Evolutionary conservation across 1,140 invertebrate species (phyloP).

Genomic region (Pygmarrhopalites habei): DNA sequence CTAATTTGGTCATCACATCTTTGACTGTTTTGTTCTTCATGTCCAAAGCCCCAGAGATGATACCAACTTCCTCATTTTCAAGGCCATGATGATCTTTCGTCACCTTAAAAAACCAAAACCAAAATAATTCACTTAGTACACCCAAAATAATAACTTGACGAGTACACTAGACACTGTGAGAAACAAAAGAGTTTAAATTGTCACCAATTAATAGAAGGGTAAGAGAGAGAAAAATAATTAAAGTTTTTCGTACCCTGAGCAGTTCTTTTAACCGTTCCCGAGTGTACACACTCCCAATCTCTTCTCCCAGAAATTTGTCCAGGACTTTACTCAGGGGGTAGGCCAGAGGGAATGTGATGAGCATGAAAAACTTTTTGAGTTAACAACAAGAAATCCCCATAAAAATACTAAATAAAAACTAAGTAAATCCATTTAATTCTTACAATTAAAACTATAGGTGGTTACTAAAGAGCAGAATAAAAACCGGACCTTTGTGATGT

Average conservation of each 20-base stretch:
- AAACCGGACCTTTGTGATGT: constrained; percentile 55
- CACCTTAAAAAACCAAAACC: constrained; percentile 17
- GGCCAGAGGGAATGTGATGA: constrained; percentile 55
- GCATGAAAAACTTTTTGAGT: constrained; percentile 58
- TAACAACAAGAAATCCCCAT: too few relatives aligned
- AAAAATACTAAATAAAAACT: background rate
- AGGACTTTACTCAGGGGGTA: constrained; percentile 57
- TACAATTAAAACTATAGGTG: background rate
- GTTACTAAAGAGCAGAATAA: too few relatives aligned
- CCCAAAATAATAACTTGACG: background rate
- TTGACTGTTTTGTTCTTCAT: constrained; percentile 50
- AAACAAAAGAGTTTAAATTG: too few relatives aligned
- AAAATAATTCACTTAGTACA: background rate
- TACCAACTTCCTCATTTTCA: constrained; percentile 52
- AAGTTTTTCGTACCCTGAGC: constrained; percentile 42
- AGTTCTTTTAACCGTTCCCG: constrained; percentile 57
- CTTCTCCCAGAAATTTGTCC: constrained; percentile 51
- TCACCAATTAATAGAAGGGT: too few relatives aligned
- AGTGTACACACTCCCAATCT: constrained; percentile 57
- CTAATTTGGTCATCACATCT: constrained; percentile 53
- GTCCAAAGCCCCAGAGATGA: constrained; percentile 53
- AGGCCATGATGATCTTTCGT: constrained; percentile 45
- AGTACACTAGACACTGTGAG: too few relatives aligned
- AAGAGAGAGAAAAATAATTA: too few relatives aligned
- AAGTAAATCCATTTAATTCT: background rate